These are phyloP conservation scores for Ictidomys tridecemlineatus DNA, from an alignment of 2,113 vertebrate species.

Conservation along the genomic window DNA sequence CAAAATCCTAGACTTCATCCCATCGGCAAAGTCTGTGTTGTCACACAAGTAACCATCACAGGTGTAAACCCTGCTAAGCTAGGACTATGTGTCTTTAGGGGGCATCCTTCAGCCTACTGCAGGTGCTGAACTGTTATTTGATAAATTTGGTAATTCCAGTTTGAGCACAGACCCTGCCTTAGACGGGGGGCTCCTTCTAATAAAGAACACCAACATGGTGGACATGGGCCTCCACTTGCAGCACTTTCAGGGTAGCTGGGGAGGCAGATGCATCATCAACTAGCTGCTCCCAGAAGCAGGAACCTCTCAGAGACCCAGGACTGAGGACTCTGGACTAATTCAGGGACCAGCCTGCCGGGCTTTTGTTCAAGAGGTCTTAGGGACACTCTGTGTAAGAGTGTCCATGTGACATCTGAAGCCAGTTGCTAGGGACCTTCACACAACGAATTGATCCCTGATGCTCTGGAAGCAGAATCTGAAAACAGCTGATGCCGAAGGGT, in stretches of 20 bases:
- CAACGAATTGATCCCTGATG: neutral
- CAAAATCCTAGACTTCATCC: neutral
- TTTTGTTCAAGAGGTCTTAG: neutral
- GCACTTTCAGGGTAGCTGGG: too few relatives aligned
- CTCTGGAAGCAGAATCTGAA: neutral
- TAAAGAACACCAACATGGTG: too few relatives aligned
- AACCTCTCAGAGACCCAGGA: too few relatives aligned
- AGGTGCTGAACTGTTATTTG: neutral
- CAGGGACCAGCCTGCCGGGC: too few relatives aligned
- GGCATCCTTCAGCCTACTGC: neutral
- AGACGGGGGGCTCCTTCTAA: neutral
- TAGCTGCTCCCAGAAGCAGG: too few relatives aligned
- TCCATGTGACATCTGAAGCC: neutral
- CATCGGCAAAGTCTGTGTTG: neutral
- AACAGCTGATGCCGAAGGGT: neutral
- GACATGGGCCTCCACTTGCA: too few relatives aligned
- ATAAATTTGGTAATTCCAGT: neutral
- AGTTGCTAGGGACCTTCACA: neutral
- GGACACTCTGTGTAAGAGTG: neutral
- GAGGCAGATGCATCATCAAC: too few relatives aligned
- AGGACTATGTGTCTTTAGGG: neutral
- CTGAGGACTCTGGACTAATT: too few relatives aligned
- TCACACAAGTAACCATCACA: neutral
- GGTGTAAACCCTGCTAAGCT: neutral
- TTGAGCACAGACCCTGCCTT: neutral